These are phyloP conservation scores for Haemorhous mexicanus DNA, from an alignment of 2,113 vertebrate species.

Conservation along the genomic window DNA sequence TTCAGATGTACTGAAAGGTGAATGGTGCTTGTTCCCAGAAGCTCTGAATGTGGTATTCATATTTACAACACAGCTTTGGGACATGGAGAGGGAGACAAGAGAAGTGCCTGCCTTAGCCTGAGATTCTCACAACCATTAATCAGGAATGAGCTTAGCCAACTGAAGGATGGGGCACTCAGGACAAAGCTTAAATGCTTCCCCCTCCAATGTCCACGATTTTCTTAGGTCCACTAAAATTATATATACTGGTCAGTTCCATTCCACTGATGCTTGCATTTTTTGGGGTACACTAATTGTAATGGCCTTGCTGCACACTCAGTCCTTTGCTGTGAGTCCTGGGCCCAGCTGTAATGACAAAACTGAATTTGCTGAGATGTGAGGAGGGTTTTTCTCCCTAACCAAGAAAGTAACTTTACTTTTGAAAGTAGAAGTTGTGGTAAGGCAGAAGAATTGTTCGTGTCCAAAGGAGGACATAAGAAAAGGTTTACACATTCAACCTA, in stretches of 20 bases:
- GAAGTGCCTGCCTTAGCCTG: neutral
- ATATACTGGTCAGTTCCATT: neutral
- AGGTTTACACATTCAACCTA: neutral
- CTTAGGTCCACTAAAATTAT: neutral
- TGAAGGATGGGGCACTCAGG: neutral
- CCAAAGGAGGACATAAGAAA: neutral
- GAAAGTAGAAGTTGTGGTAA: neutral
- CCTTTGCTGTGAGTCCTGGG: neutral
- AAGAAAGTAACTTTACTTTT: neutral
- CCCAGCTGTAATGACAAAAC: neutral
- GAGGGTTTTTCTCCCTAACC: rapidly evolving
- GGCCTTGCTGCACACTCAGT: neutral
- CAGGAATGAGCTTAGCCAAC: neutral
- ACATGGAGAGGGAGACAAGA: neutral
- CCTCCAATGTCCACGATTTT: neutral
- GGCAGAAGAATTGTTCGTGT: neutral
- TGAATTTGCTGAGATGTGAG: neutral
- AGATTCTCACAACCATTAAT: neutral
- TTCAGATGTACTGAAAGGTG: neutral
- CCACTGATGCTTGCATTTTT: neutral
- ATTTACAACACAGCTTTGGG: neutral
- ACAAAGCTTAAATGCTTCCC: neutral
- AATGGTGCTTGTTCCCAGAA: neutral
- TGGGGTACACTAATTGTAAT: neutral
- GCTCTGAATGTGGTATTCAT: neutral